A percentile compares a stretch with the other conserved stretches of the same genome.
Evolutionary conservation across 2,888 invertebrate species (phyloP).

Genomic region (Lapara coniferarum): DNA sequence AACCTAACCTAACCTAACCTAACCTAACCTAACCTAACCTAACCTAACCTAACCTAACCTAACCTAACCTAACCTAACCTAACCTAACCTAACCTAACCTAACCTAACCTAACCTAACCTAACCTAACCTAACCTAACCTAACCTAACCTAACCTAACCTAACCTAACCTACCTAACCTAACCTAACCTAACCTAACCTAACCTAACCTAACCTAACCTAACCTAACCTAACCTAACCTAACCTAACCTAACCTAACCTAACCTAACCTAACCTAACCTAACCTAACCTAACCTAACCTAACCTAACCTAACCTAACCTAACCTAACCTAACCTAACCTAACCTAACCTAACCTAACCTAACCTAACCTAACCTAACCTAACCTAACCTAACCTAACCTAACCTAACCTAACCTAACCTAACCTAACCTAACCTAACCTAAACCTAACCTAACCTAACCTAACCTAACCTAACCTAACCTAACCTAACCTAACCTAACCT

Average conservation of each 20-base stretch:
- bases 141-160: too few species aligned
- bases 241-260: slow-evolving; percentile 32
- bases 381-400: slow-evolving; percentile 26
- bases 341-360: slow-evolving; percentile 31
- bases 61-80: slow-evolving; percentile 27
- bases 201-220: slow-evolving; percentile 35
- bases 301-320: slow-evolving; percentile 31
- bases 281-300: slow-evolving; percentile 31
- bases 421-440: slow-evolving; percentile 1
- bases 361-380: slow-evolving; percentile 28
- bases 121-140: slow-evolving; percentile 29
- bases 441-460: neutral
- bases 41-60: slow-evolving; percentile 28
- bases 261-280: slow-evolving; percentile 31
- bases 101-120: slow-evolving; percentile 27
- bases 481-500: slow-evolving; percentile 1
- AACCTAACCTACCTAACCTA: too few species aligned
- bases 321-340: slow-evolving; percentile 20
- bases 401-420: neutral
- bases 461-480: neutral
- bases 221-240: slow-evolving; percentile 33
- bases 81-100: slow-evolving; percentile 27
- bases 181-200: slow-evolving; percentile 30
- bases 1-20: slow-evolving; percentile 29
- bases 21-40: slow-evolving; percentile 29